Conservation (phyloP, 92 coral and sea anemone species). For the Pocillopora grandis region DNA sequence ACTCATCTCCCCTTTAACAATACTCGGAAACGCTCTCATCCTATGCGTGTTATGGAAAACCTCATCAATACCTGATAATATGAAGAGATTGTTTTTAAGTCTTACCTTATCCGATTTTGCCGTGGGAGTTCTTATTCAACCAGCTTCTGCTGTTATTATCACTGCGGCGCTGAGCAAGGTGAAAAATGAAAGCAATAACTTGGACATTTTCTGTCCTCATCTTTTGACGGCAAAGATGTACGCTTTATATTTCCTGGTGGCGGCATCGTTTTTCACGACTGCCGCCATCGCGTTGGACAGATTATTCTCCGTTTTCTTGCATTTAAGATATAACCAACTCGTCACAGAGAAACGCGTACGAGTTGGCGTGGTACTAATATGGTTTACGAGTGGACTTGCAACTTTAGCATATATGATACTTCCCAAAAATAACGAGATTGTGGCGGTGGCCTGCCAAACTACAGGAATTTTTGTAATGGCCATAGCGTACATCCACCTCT, state of each 20-base stretch:
- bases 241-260: neutral
- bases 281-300: neutral
- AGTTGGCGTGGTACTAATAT: neutral
- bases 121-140: conserved; percentile 25
- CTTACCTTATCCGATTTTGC: conserved; percentile 19
- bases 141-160: neutral
- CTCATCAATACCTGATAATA: conserved; percentile 23
- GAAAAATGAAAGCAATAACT: neutral
- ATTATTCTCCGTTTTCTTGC: too few relatives aligned
- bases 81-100: conserved; percentile 15
- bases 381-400: neutral
- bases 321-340: neutral
- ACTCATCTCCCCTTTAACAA: neutral
- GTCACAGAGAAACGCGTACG: neutral
- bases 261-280: neutral
- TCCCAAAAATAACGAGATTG: neutral
- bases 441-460: neutral
- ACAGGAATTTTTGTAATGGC: neutral
- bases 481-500: neutral
- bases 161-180: conserved; percentile 5
- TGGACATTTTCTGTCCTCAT: neutral
- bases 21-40: neutral
- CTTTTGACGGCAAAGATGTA: neutral
- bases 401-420: neutral
- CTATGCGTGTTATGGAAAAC: neutral